A percentile compares a stretch with the other conserved stretches of the same genome.
Conservation (phyloP, 2,113 vertebrate genomes). For the Laterallus jamaicensis region DNA sequence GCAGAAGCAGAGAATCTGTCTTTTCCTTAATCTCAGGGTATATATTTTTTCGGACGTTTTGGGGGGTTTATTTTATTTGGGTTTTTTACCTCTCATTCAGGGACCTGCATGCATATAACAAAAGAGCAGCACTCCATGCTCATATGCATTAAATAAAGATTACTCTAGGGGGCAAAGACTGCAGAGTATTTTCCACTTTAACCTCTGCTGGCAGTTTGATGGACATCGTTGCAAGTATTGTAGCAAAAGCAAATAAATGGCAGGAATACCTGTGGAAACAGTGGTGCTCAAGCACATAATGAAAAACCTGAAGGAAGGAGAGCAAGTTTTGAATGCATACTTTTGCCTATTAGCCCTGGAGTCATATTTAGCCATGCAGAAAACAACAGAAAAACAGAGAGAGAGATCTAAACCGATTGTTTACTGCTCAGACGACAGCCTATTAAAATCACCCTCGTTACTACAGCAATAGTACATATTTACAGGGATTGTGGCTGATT, state of each 20-base stretch:
- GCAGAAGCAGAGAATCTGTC: not conserved
- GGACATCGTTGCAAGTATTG: not conserved
- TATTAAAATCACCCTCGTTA: constrained; percentile 39
- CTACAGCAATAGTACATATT: constrained; percentile 25
- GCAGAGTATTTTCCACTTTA: not conserved
- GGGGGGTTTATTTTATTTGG: too few species aligned
- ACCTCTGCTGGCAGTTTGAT: not conserved
- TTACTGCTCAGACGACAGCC: constrained; percentile 17
- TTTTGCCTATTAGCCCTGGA: not conserved
- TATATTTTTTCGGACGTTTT: not conserved
- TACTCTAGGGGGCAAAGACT: not conserved
- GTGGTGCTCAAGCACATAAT: not conserved
- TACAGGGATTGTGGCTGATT: constrained; percentile 32
- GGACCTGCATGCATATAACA: not conserved
- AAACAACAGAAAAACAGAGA: not conserved
- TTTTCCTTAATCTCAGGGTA: not conserved
- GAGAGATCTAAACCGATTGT: not conserved
- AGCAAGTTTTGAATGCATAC: not conserved
- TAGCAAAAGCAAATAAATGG: not conserved
- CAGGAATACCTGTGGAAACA: not conserved
- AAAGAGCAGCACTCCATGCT: not conserved
- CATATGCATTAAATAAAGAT: not conserved
- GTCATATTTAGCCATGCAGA: constrained; percentile 3
- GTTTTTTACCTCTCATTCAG: not conserved
- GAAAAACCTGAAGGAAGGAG: not conserved